These are phyloP conservation scores for Blomia tropicalis DNA, from an alignment of 2,888 invertebrate genomes.

Conservation along the genomic window DNA sequence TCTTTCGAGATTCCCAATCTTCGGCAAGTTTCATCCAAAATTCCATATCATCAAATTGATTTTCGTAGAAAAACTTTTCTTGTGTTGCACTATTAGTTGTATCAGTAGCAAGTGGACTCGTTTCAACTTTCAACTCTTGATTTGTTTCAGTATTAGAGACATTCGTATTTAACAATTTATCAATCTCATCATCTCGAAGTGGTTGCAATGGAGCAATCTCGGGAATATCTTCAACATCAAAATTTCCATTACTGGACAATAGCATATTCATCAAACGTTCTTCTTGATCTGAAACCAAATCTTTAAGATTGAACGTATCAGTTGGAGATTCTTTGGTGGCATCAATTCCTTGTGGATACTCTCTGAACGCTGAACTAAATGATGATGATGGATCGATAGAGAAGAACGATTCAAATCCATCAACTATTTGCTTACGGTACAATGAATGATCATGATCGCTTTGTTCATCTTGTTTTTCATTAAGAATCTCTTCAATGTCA, in stretches of 20 bases:
- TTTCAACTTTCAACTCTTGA: background rate
- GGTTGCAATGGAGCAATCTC: background rate
- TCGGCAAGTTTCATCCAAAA: conserved; percentile 38
- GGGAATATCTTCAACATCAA: background rate
- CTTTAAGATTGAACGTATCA: background rate
- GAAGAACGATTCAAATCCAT: background rate
- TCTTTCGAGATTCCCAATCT: conserved; percentile 41
- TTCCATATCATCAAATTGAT: conserved; percentile 32
- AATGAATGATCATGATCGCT: background rate
- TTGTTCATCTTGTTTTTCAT: background rate
- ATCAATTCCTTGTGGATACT: background rate
- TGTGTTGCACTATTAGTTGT: background rate
- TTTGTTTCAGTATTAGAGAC: background rate
- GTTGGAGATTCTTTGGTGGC: background rate
- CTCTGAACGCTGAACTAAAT: background rate
- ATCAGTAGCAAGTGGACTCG: background rate
- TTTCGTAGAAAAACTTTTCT: conserved; percentile 14
- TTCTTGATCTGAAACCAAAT: conserved; percentile 10
- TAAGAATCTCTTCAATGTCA: background rate
- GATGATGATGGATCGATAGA: background rate
- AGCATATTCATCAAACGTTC: conserved; percentile 7
- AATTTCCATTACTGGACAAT: background rate
- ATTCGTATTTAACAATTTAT: background rate
- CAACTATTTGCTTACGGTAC: background rate
- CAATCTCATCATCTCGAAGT: background rate